These are phyloP conservation scores for Cygnus buccinator DNA, from an alignment of 2,113 vertebrate genomes.

Conservation along the genomic window DNA sequence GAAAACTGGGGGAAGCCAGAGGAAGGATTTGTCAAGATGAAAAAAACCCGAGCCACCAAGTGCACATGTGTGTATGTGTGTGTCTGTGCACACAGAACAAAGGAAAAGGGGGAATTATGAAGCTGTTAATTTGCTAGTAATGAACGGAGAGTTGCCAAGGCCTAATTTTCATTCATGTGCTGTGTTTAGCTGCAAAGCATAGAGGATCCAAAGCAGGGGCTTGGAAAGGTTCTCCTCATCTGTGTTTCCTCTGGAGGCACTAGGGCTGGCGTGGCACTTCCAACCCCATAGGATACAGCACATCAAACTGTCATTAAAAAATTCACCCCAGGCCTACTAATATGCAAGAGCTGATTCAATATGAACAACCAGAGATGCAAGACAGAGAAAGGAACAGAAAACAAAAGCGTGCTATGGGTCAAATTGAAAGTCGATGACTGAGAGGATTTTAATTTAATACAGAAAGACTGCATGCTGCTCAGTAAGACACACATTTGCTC, in stretches of 20 bases:
- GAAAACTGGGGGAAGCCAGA: background rate
- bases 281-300: background rate
- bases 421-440: background rate
- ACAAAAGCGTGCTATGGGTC: background rate
- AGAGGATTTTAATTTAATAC: background rate
- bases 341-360: background rate
- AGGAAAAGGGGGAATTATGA: conserved; percentile 12
- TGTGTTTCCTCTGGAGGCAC: background rate
- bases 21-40: conserved; percentile 25
- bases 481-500: background rate
- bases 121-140: conserved; percentile 31
- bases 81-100: conserved; percentile 13
- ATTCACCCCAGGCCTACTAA: background rate
- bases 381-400: background rate
- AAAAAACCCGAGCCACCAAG: background rate
- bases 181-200: background rate
- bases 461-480: background rate
- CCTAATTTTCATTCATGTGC: background rate
- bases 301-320: background rate
- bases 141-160: background rate
- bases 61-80: background rate
- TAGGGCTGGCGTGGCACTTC: background rate
- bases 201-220: background rate
- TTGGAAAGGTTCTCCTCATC: background rate
- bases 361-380: background rate